Evolutionary conservation across 2,797 vertebrate genomes (phyloP).

Genomic region (Pseudochromis fuscus): DNA sequence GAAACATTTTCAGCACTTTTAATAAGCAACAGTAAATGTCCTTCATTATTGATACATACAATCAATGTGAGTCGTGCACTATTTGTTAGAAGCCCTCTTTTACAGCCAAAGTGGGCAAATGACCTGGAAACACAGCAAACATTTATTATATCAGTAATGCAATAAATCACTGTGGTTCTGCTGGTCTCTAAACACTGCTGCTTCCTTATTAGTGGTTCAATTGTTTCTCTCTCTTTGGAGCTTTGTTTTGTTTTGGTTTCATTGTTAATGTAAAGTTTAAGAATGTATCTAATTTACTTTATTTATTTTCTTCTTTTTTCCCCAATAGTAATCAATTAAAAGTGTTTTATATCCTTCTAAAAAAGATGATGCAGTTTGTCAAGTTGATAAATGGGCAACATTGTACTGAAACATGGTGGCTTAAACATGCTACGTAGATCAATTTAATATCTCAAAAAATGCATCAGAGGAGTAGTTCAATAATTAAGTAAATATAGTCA

Average conservation of each 20-base stretch:
- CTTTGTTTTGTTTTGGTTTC: constrained; percentile 2
- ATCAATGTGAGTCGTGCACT: constrained; percentile 40
- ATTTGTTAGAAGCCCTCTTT: constrained; percentile 42
- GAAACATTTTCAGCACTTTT: constrained; percentile 52
- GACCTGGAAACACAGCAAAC: constrained; percentile 51
- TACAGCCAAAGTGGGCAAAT: constrained; percentile 48
- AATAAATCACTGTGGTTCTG: constrained; percentile 58
- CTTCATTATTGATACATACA: constrained; percentile 54
- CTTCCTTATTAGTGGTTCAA: constrained; percentile 54
- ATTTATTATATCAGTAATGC: constrained; percentile 53
- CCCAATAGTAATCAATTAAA: neutral
- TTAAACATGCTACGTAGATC: too few species aligned
- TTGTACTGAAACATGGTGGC: too few species aligned
- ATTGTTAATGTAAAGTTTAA: constrained; percentile 28
- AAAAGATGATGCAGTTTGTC: neutral
- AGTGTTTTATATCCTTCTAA: neutral
- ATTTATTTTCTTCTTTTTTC: neutral
- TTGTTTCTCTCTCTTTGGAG: constrained; percentile 37
- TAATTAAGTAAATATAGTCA: neutral
- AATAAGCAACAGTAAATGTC: constrained; percentile 43
- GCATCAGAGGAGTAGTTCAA: neutral
- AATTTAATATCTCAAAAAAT: too few species aligned
- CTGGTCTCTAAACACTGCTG: constrained; percentile 42
- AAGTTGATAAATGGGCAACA: neutral
- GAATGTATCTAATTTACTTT: constrained; percentile 17